Conservation (phyloP, 35 echinoderm and acorn worm species). For the Strongylocentrotus purpuratus region DNA sequence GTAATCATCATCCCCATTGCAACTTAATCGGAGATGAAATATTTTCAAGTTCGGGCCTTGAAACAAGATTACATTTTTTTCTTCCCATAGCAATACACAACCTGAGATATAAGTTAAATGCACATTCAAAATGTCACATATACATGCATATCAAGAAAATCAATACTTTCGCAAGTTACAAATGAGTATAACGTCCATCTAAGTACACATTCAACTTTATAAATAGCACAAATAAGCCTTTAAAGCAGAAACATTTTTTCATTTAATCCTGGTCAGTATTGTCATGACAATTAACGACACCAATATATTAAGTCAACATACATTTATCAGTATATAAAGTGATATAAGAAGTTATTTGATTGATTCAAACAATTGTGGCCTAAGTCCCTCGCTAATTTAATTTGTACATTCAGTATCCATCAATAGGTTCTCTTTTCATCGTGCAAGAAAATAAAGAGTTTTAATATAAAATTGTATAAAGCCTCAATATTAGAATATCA, state of each 20-base stretch:
- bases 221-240: background rate
- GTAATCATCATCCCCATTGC: no score
- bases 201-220: background rate
- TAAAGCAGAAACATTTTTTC: no score
- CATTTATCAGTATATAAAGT: background rate
- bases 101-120: background rate
- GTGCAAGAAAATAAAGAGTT: background rate
- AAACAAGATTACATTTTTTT: background rate
- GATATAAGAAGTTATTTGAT: no score
- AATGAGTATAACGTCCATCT: background rate
- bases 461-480: background rate
- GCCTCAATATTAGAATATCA: background rate
- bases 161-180: background rate
- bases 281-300: no score
- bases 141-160: background rate
- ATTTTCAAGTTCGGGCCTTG: background rate
- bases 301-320: background rate
- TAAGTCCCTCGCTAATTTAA: no score
- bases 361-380: no score
- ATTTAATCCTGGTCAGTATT: no score
- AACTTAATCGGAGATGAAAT: no score
- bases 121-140: background rate
- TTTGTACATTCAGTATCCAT: background rate
- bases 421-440: background rate
- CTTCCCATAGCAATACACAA: background rate